Evolutionary conservation across 2,888 invertebrate species (phyloP).

Genomic region (Holacanthella duospinosa): DNA sequence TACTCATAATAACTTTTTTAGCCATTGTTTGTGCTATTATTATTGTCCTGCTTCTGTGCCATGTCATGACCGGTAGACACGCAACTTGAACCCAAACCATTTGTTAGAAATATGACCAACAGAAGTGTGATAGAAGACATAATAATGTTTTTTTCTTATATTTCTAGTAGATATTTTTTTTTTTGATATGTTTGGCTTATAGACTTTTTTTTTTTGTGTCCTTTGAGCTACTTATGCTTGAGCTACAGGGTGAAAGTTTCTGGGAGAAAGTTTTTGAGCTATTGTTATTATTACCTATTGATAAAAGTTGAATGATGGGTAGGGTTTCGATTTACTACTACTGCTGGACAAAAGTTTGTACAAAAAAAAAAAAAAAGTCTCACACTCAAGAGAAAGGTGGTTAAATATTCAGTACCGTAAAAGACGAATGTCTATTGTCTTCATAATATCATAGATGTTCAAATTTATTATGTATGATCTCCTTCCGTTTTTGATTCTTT

Average conservation of each 20-base stretch:
- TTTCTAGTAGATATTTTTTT: too few species aligned
- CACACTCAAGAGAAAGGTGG: background rate
- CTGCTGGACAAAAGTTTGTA: background rate
- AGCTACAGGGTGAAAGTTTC: background rate
- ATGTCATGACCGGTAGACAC: background rate
- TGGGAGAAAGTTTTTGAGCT: background rate
- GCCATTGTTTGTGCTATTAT: too few species aligned
- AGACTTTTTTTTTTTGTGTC: too few species aligned
- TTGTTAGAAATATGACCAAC: too few species aligned
- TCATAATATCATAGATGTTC: constrained; percentile 17
- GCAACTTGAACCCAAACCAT: too few species aligned
- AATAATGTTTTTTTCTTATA: too few species aligned
- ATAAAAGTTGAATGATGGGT: too few species aligned
- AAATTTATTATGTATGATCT: constrained; percentile 10
- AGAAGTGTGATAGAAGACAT: too few species aligned
- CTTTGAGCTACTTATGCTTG: too few species aligned
- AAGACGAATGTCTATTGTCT: constrained; percentile 13
- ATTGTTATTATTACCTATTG: background rate
- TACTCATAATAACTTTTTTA: background rate
- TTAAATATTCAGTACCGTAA: constrained; percentile 12
- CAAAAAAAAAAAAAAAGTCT: too few species aligned
- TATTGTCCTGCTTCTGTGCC: background rate
- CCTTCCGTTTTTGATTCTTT: background rate
- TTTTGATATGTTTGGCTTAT: too few species aligned
- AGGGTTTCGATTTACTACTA: too few species aligned